Base-by-base conservation (phyloP, 2,888 invertebrate genomes). In the Mellilla xanthometata region DNA sequence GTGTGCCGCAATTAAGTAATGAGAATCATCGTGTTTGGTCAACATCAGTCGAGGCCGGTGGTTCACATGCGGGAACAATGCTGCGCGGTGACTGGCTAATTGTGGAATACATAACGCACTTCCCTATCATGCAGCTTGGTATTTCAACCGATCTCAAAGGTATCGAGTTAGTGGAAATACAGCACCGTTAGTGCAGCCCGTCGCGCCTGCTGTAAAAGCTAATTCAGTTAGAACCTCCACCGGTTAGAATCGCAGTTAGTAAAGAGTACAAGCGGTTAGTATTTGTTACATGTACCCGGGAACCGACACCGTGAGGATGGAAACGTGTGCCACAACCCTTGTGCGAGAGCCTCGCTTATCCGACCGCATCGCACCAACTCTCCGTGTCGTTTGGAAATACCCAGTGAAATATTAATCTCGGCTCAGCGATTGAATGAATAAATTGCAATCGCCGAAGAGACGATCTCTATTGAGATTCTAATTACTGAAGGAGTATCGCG, bases 301-400 rank as follows among this genome's bases (percentile, higher is more conserved):
- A 52, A 40, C 56, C 70, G 65, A 66, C 67, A 66, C 68, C 66
- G 61, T 39, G 33, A 47, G 31, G 39, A 46, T 44, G 57, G 64
- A 62, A 71, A 73, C 77, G 74, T 73, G 77, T 76, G 79, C 78
- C 78, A 70, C 73, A 76, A 75, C 78, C 78, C 77, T 70, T 61
- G 86, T 85, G 85, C 84, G 72, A 76, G 67, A 62, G 61, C 68
- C 70, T 68, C 85, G 76, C 80, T 86, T 87, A 88, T 86, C 87
- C 82, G 85, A 85, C 70, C 86, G 84, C 80, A 80, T 79, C 76
- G 67, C 72, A 27, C 49, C 40, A 51, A 57, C 50, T 60, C 57
- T 56, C 72, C 68, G 61, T 68, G 67, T 69, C 67, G 69, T 72
- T 77, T 66, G 58, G 63, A 74, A 76, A 72, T 67, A 66, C 61